Percentiles rank a stretch among this genome's conserved stretches.
phyloP scores from a whole-genome alignment of 1,140 invertebrate genomes.

The Drosophila arizonae region DNA sequence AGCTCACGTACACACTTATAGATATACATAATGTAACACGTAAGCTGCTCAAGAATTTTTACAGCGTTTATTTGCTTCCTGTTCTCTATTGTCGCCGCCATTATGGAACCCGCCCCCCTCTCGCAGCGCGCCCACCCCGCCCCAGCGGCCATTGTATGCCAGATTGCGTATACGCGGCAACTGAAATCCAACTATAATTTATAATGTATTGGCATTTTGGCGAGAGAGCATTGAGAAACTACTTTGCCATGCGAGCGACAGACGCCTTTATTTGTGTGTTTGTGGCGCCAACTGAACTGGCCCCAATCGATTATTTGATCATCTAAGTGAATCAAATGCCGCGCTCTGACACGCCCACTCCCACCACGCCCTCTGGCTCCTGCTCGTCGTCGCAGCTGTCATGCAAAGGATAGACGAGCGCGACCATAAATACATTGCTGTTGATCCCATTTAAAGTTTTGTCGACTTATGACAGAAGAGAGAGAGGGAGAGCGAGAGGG shows the following conservation, averaged over 20 bases:
- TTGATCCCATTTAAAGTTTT: slow-evolving; percentile 15
- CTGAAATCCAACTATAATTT: slow-evolving; percentile 62
- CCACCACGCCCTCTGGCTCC: too few relatives aligned
- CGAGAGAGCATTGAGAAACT: slow-evolving; percentile 16
- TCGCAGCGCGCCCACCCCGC: background rate
- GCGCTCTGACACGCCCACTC: too few relatives aligned
- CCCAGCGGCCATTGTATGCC: slow-evolving; percentile 30
- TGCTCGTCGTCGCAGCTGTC: background rate
- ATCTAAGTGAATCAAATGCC: slow-evolving; percentile 32
- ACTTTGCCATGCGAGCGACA: slow-evolving; percentile 25
- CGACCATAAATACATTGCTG: slow-evolving; percentile 6
- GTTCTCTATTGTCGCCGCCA: slow-evolving; percentile 62
- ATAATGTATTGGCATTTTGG: slow-evolving; percentile 64
- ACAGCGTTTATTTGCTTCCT: slow-evolving; percentile 60
- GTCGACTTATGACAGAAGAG: background rate
- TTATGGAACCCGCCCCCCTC: slow-evolving; percentile 11
- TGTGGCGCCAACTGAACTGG: slow-evolving; percentile 33
- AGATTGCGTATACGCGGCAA: slow-evolving; percentile 68
- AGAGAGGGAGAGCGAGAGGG: too few relatives aligned
- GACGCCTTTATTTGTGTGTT: slow-evolving; percentile 12
- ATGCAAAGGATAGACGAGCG: slow-evolving; percentile 22
- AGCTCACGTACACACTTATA: slow-evolving; percentile 13
- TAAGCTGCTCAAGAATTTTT: slow-evolving; percentile 57
- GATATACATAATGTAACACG: slow-evolving; percentile 36
- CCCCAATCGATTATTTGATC: slow-evolving; percentile 28